phyloP scores from a whole-genome alignment of 1,140 invertebrate genomes.

The Zaprionus lachaisei region DNA sequence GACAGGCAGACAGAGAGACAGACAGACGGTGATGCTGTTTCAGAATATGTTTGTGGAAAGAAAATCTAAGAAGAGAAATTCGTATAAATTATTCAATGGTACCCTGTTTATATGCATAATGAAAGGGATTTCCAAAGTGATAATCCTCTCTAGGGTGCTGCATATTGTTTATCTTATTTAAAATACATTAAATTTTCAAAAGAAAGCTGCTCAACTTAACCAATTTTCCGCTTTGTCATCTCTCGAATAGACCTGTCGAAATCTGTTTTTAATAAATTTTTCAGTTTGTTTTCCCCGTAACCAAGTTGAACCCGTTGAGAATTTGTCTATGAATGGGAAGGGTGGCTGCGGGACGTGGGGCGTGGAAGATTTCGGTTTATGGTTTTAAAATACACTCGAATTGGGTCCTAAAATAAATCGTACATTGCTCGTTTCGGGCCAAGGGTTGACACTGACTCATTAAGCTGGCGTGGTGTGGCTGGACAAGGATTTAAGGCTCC shows the following conservation, averaged over 20 bases:
- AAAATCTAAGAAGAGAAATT: not conserved
- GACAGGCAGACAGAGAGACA: too few relatives aligned
- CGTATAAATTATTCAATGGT: not conserved
- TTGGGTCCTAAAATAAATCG: slow-evolving; percentile 1
- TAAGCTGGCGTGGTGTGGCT: not conserved
- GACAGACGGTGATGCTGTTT: too few relatives aligned
- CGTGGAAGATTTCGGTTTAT: not conserved
- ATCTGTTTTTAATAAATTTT: not conserved
- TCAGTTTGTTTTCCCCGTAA: not conserved
- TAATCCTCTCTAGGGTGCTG: not conserved
- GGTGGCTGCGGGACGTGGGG: not conserved
- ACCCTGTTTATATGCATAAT: not conserved
- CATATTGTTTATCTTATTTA: not conserved
- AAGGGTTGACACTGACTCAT: not conserved
- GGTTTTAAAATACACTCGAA: not conserved
- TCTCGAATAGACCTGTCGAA: not conserved
- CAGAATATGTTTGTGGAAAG: too few relatives aligned
- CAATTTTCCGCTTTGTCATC: not conserved
- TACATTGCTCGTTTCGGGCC: not conserved
- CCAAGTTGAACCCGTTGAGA: not conserved
- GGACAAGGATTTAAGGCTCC: not conserved
- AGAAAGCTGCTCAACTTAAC: not conserved
- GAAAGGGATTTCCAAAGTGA: not conserved
- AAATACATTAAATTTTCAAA: not conserved
- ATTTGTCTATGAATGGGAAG: not conserved